Evolutionary conservation across 2,113 vertebrate species (phyloP).

Genomic region (Desmodus rotundus): DNA sequence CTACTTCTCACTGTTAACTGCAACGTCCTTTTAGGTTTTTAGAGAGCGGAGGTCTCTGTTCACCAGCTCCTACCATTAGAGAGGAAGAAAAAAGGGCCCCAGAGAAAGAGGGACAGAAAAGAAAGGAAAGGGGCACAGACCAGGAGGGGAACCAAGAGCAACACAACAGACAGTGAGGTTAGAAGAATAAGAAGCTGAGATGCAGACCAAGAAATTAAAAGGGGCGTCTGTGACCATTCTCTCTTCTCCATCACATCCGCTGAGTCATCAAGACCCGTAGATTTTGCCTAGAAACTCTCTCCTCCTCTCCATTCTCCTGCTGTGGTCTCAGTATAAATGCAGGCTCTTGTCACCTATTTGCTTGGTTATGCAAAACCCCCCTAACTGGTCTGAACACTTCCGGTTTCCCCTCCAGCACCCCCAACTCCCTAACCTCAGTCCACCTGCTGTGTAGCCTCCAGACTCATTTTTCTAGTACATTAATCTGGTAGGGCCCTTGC

Average conservation of each 20-base stretch:
- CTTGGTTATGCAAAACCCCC: not conserved
- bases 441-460: not conserved
- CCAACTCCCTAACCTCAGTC: not conserved
- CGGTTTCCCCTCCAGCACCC: not conserved
- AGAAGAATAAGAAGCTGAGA: not conserved
- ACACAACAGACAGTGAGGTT: not conserved
- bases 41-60: not conserved
- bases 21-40: not conserved
- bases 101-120: not conserved
- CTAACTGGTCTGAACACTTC: not conserved
- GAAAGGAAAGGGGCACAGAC: not conserved
- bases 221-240: not conserved
- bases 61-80: not conserved
- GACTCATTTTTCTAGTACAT: not conserved
- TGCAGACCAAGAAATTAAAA: not conserved
- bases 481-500: not conserved
- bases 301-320: not conserved
- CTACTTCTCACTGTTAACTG: not conserved
- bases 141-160: not conserved
- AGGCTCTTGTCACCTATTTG: not conserved
- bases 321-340: not conserved
- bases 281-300: not conserved
- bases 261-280: not conserved
- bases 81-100: not conserved
- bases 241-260: not conserved